Conservation (phyloP, 2,888 invertebrate genomes). For the Aethes cnicana region DNA sequence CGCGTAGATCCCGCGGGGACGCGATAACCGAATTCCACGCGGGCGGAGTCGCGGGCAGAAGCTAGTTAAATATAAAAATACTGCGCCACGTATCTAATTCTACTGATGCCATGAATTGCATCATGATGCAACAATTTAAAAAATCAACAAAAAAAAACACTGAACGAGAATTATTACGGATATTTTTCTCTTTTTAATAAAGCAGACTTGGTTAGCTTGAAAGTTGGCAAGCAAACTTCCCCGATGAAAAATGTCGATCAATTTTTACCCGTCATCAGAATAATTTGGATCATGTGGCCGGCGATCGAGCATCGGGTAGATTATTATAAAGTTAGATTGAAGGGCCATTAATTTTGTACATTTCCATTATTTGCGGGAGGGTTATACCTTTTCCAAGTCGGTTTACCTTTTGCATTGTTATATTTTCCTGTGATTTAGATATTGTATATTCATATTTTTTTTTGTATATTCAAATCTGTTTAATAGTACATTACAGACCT, state of each 20-base stretch:
- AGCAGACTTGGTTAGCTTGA: constrained; percentile 22
- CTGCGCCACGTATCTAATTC: too few species aligned
- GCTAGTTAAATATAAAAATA: too few species aligned
- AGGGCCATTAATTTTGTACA: constrained; percentile 61
- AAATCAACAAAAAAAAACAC: too few species aligned
- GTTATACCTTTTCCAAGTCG: constrained; percentile 8
- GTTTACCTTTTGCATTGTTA: neutral
- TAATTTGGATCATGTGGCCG: constrained; percentile 69
- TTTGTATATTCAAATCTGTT: too few species aligned
- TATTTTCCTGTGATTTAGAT: neutral
- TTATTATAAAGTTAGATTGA: constrained; percentile 64
- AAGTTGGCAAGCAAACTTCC: constrained; percentile 36
- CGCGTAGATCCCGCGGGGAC: too few species aligned
- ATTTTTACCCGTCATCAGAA: constrained; percentile 64
- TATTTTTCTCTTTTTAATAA: constrained; percentile 17
- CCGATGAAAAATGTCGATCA: constrained; percentile 63
- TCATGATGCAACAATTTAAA: too few species aligned
- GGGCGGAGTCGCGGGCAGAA: too few species aligned
- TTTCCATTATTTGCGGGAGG: constrained; percentile 45
- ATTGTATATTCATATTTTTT: neutral
- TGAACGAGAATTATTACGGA: too few species aligned
- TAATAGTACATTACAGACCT: too few species aligned
- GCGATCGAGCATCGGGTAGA: constrained; percentile 62
- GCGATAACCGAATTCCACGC: too few species aligned
- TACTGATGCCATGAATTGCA: too few species aligned